Conservation (phyloP, 2,888 invertebrate species). For the Rhamnusium bicolor region DNA sequence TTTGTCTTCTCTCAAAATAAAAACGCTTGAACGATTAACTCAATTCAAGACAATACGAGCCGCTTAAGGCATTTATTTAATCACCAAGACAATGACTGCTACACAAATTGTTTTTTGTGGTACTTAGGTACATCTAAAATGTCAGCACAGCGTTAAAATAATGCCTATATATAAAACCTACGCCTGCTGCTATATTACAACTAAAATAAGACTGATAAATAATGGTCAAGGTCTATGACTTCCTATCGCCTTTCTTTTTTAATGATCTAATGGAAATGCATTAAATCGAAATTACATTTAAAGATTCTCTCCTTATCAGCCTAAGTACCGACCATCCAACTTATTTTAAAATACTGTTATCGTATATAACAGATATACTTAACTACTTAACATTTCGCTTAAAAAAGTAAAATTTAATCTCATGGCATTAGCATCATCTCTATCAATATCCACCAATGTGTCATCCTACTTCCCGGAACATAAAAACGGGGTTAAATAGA, state of each 20-base stretch:
- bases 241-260: neutral
- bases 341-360: neutral
- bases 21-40: no score
- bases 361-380: neutral
- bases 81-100: no score
- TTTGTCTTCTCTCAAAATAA: no score
- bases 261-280: neutral
- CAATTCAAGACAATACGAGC: no score
- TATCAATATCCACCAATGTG: conserved; percentile 14
- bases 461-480: conserved; percentile 8
- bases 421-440: conserved; percentile 11
- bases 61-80: no score
- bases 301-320: neutral
- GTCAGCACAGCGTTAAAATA: no score
- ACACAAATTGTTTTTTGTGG: no score
- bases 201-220: neutral
- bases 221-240: neutral
- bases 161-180: neutral
- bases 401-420: neutral
- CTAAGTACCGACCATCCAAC: neutral
- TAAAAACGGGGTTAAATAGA: conserved; percentile 1
- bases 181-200: neutral
- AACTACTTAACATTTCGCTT: no score
- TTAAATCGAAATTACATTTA: neutral
- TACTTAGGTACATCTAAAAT: no score